A percentile compares a stretch with the other conserved stretches of the same genome.
Evolutionary conservation across 2,797 vertebrate species (phyloP).

Genomic region (Bucorvus abyssinicus): DNA sequence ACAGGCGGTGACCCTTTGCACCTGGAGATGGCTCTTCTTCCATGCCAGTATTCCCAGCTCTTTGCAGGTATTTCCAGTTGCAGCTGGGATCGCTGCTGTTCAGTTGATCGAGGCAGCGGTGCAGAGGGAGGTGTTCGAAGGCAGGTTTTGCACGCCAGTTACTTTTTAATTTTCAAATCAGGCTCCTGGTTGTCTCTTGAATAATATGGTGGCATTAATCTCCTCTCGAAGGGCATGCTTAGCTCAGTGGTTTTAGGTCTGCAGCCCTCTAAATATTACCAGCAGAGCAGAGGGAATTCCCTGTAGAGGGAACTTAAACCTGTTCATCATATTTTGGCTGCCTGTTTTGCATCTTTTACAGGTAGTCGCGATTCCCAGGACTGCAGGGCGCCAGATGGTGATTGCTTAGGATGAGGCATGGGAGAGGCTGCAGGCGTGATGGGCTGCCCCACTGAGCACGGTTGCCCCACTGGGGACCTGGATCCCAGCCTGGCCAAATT

Average conservation of each 20-base stretch:
- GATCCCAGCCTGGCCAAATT: background rate
- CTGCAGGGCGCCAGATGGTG: background rate
- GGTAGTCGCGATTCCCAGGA: background rate
- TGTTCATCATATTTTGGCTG: background rate
- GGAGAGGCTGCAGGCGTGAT: background rate
- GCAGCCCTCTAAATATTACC: slow-evolving; percentile 31
- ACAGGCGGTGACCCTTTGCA: background rate
- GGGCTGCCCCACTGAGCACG: background rate
- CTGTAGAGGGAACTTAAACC: slow-evolving; percentile 23
- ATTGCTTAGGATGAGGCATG: background rate
- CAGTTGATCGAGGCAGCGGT: background rate
- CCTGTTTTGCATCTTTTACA: background rate
- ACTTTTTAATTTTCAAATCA: slow-evolving; percentile 19
- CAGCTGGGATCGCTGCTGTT: background rate
- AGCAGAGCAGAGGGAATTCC: background rate
- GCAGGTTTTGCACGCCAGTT: background rate
- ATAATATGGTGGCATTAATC: slow-evolving; percentile 32
- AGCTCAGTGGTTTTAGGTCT: slow-evolving; percentile 33
- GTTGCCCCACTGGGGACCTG: fast-evolving
- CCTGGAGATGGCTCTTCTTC: background rate
- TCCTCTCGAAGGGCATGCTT: background rate
- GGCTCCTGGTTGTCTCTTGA: slow-evolving; percentile 7
- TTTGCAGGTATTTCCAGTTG: background rate
- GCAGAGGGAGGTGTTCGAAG: slow-evolving; percentile 1
- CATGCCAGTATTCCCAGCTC: background rate